Percentiles rank a stretch among this genome's conserved stretches.
Conservation (phyloP, 2,888 invertebrate species). For the Acanthosepion esculentum region DNA sequence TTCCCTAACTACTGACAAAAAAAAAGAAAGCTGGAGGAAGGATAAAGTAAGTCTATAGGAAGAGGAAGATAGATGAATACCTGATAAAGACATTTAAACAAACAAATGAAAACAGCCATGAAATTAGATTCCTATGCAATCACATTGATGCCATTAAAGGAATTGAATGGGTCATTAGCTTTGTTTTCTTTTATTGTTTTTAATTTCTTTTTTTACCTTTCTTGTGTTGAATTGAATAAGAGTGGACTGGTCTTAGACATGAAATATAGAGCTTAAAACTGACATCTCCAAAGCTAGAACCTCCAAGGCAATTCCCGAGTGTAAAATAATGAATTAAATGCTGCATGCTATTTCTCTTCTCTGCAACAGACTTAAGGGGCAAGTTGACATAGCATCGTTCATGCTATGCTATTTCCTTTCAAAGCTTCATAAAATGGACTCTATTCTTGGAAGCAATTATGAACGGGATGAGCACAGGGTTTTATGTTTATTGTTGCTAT, state of each 20-base stretch:
- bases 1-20: not conserved
- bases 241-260: not conserved
- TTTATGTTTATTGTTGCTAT: too few relatives aligned
- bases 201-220: not conserved
- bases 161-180: not conserved
- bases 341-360: not conserved
- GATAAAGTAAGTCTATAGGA: not conserved
- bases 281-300: not conserved
- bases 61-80: not conserved
- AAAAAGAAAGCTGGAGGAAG: not conserved
- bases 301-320: not conserved
- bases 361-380: not conserved
- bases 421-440: not conserved
- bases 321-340: not conserved
- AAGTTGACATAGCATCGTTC: not conserved
- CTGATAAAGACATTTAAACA: not conserved
- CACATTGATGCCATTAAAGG: constrained; percentile 33
- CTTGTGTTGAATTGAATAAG: not conserved
- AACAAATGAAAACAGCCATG: constrained; percentile 33
- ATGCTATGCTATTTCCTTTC: not conserved
- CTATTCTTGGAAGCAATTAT: not conserved
- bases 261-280: not conserved
- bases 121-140: constrained; percentile 33
- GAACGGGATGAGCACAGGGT: not conserved
- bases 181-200: not conserved